Evolutionary conservation across 2,113 vertebrate genomes (phyloP).

Genomic region (Melospiza melodia): DNA sequence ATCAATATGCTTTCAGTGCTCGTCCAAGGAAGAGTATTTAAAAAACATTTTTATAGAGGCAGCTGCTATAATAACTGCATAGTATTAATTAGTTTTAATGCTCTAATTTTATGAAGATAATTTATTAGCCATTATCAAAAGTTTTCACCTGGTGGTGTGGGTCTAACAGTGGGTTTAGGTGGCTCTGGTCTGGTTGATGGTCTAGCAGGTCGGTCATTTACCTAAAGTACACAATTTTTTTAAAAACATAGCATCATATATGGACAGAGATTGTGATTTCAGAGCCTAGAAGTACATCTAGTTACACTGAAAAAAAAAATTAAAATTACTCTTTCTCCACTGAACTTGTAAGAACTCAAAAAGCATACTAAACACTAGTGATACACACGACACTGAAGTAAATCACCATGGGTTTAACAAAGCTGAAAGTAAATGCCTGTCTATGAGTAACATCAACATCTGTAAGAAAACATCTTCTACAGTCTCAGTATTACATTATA

Average conservation of each 20-base stretch:
- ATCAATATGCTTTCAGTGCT: background rate
- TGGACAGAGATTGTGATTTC: background rate
- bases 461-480: background rate
- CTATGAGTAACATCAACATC: background rate
- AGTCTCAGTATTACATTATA: background rate
- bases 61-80: background rate
- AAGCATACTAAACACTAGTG: background rate
- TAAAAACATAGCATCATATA: background rate
- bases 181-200: conserved; percentile 41
- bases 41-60: background rate
- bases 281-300: background rate
- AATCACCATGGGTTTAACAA: background rate
- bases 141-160: conserved; percentile 49
- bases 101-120: background rate
- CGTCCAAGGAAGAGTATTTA: background rate
- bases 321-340: background rate
- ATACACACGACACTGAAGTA: background rate
- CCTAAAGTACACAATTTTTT: conserved; percentile 27
- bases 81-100: background rate
- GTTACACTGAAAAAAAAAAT: background rate
- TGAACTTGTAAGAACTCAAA: background rate
- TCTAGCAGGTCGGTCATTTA: conserved; percentile 60
- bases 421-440: background rate
- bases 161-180: background rate
- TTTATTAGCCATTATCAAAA: background rate